A percentile compares a stretch with the other conserved stretches of the same genome.
phyloP scores from a whole-genome alignment of 2,888 invertebrate genomes.

The Ferdinandea cuprea region DNA sequence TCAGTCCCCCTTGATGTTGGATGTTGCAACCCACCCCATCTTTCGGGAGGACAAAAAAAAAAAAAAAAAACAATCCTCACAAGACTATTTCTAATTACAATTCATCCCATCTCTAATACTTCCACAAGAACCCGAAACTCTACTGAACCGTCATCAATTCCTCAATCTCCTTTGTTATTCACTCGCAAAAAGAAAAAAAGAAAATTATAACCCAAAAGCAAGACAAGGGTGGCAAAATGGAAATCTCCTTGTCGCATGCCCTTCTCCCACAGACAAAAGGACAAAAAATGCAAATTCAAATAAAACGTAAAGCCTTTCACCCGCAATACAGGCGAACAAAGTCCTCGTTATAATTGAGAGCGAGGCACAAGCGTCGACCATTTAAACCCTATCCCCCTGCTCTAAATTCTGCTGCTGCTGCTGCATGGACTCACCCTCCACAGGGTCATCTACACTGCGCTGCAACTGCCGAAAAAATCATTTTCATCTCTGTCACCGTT shows the following conservation, averaged over 20 bases:
- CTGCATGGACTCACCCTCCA: constrained; percentile 35
- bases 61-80: constrained; percentile 29
- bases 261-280: constrained; percentile 24
- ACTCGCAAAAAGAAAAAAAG: constrained; percentile 18
- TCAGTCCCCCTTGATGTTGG: constrained; percentile 32
- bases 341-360: constrained; percentile 73
- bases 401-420: too few species aligned
- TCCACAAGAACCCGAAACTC: constrained; percentile 18
- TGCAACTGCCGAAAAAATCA: constrained; percentile 74
- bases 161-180: constrained; percentile 66
- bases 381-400: constrained; percentile 61
- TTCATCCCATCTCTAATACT: constrained; percentile 53
- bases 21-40: constrained; percentile 7
- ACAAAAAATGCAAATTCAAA: constrained; percentile 65
- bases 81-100: constrained; percentile 70
- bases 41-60: too few species aligned
- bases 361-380: constrained; percentile 63
- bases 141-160: constrained; percentile 68
- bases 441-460: constrained; percentile 69
- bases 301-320: constrained; percentile 61
- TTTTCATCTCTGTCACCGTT: constrained; percentile 74
- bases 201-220: constrained; percentile 7
- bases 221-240: constrained; percentile 61
- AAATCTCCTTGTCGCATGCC: constrained; percentile 64
- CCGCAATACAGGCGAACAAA: constrained; percentile 64